Evolutionary conservation across 2,113 vertebrate genomes (phyloP).

Genomic region (Microcebus ravelobensis): DNA sequence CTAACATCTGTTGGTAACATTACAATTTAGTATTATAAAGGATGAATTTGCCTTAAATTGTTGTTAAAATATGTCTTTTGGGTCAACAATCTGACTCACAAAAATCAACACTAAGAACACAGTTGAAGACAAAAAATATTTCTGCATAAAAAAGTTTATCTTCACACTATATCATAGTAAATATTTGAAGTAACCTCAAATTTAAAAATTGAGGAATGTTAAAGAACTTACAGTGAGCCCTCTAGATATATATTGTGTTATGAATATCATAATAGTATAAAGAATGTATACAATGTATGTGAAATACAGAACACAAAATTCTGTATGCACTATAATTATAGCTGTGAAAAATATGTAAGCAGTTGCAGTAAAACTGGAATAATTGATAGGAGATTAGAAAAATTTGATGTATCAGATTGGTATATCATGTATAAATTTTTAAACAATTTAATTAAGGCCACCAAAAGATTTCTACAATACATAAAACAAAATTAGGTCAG

Average conservation of each 20-base stretch:
- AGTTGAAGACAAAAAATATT: not conserved
- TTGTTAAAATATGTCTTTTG: not conserved
- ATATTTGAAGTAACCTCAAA: not conserved
- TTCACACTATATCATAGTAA: not conserved
- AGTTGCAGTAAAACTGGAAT: not conserved
- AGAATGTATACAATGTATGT: not conserved
- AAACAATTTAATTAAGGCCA: not conserved
- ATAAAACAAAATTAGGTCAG: slow-evolving; percentile 31
- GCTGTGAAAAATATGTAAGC: not conserved
- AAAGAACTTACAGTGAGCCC: not conserved
- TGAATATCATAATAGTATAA: not conserved
- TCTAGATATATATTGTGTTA: not conserved
- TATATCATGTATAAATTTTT: not conserved
- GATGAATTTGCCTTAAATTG: not conserved
- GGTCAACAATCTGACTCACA: not conserved
- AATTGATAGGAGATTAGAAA: not conserved
- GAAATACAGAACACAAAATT: not conserved
- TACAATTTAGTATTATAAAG: not conserved
- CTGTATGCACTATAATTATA: not conserved
- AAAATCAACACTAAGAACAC: not conserved
- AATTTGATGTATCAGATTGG: not conserved
- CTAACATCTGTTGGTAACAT: not conserved
- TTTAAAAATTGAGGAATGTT: not conserved
- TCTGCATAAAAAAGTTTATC: not conserved
- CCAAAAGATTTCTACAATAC: not conserved